These are phyloP conservation scores for Apodemia mormo DNA, from an alignment of 2,888 invertebrate genomes.

Conservation along the genomic window DNA sequence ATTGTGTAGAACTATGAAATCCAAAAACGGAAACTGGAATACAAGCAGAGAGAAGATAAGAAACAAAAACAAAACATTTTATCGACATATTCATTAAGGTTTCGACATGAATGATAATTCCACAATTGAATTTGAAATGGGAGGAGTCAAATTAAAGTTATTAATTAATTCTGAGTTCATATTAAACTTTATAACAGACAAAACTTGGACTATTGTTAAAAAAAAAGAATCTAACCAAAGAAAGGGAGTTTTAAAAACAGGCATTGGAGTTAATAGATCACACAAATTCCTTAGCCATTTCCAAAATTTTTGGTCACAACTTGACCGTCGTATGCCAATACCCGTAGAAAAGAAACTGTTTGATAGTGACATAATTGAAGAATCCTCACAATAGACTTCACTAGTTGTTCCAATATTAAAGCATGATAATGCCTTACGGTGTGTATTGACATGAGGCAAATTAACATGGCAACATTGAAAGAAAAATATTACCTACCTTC, in stretches of 20 bases:
- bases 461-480: constrained; percentile 38
- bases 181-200: no score
- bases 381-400: constrained; percentile 38
- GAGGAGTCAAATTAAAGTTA: no score
- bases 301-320: constrained; percentile 37
- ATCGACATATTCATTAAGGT: no score
- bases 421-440: constrained; percentile 38
- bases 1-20: no score
- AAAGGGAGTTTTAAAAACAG: constrained; percentile 30
- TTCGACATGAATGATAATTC: no score
- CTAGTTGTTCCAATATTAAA: constrained; percentile 41
- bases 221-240: no score
- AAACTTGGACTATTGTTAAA: no score
- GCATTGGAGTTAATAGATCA: constrained; percentile 27
- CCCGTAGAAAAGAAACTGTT: constrained; percentile 34
- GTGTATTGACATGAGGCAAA: constrained; percentile 45
- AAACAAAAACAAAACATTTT: no score
- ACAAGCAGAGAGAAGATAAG: no score
- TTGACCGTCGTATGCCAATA: constrained; percentile 33
- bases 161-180: no score
- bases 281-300: constrained; percentile 23
- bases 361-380: constrained; percentile 36
- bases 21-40: no score
- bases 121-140: no score
- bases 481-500: constrained; percentile 43